Evolutionary conservation across 2,888 invertebrate species (phyloP), one percentile per base, ranked within the genome.

Genomic region (Brachyptera risi): DNA sequence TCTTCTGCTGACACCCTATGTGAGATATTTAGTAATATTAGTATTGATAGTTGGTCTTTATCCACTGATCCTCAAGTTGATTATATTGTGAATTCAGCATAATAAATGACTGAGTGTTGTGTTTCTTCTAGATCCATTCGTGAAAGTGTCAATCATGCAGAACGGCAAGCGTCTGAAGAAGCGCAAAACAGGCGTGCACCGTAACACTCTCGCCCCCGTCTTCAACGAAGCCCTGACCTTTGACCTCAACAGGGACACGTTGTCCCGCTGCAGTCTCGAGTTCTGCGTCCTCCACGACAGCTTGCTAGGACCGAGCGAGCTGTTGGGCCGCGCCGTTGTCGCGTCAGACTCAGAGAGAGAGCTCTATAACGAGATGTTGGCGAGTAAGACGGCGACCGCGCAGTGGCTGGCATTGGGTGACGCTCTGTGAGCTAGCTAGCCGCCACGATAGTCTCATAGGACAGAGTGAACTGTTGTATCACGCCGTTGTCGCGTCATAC

Each of bases 251-350:
- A 15, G 21, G 17, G 83, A 85, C 44, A 74, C 75, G 56, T 73
- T 86, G 15, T 79, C 80, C 62, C 79, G 76, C 65, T 78, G 80
- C 59, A 72, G 76, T 21, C 71, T 86, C 11, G 84, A 85, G 69
- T 79, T 86, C 67, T 75, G 77, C 3, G 80, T 86, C 1, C 76
- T 81, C 50, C 84, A 83, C 68, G 84, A 84, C 68, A 84, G 81
- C 65, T 73, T 83, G 17, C 72, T 84, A 63, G 83, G 83, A 67
- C 77, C 78, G 13, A 83, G 81, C 67, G 84, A 85, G 70, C 72
- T 80, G 38, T 73, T 82, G 11, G 82, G 80, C 0, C 72, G 78
- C 31, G 79, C 82, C 56, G 69, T 80, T 11, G 77, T 86, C 56
- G 80, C 82, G 11, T 75, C 76, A 62, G 73, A 75, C 0, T 62